A percentile compares a stretch with the other conserved stretches of the same genome.
Evolutionary conservation across 2,797 vertebrate genomes (phyloP).

Genomic region (Hoplostethus mediterraneus): DNA sequence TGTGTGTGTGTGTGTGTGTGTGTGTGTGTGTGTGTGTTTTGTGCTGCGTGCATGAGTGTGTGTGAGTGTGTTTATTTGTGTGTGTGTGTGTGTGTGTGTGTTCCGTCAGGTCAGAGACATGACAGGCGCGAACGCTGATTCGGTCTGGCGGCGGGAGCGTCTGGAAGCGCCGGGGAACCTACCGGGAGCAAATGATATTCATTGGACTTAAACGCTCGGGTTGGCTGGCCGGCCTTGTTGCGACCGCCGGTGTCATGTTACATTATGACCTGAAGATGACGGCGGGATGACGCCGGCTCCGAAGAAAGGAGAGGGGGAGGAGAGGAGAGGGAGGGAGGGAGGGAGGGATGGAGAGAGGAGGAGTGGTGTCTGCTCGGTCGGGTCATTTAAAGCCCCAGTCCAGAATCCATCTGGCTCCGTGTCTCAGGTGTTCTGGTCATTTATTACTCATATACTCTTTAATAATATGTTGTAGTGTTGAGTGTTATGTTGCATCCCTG

Average conservation of each 20-base stretch:
- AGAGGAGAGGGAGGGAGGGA: conserved; percentile 5
- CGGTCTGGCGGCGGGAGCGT: conserved; percentile 76
- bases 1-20: conserved; percentile 34
- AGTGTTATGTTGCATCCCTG: neutral
- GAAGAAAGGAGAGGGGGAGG: conserved; percentile 40
- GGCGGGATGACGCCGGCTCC: conserved; percentile 58
- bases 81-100: conserved; percentile 50
- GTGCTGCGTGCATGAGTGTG: conserved; percentile 2
- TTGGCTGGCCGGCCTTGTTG: conserved; percentile 76
- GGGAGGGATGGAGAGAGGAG: conserved; percentile 23
- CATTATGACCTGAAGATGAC: conserved; percentile 84
- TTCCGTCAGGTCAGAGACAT: conserved; percentile 72
- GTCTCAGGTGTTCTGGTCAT: neutral
- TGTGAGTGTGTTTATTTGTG: neutral
- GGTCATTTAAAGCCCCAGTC: conserved; percentile 48
- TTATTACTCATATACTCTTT: neutral
- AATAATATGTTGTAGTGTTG: neutral
- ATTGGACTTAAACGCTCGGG: conserved; percentile 85
- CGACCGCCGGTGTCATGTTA: conserved; percentile 83
- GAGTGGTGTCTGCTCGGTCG: conserved; percentile 37
- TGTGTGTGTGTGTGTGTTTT: conserved; percentile 26
- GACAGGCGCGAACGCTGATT: conserved; percentile 81
- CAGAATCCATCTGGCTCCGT: conserved; percentile 9
- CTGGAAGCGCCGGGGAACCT: conserved; percentile 76
- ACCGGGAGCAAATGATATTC: conserved; percentile 86